Conservation (phyloP, 2,113 vertebrate species). For the Perca schrenkii region DNA sequence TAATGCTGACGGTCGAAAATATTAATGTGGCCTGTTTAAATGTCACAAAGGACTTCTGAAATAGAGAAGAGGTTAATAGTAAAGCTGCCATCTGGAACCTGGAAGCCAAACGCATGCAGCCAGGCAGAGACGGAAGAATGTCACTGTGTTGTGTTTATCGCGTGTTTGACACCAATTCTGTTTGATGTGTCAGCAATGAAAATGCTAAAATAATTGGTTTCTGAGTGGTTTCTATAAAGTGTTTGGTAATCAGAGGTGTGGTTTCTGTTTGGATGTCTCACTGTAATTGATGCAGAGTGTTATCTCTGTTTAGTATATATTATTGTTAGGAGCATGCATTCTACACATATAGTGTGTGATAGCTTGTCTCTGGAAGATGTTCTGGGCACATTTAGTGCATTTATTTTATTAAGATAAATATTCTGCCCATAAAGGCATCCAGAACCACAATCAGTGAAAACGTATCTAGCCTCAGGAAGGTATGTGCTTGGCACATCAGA, state of each 20-base stretch:
- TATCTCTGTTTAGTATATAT: neutral
- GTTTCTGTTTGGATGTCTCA: constrained; percentile 14
- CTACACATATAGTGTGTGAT: neutral
- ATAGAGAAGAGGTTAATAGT: neutral
- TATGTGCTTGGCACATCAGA: neutral
- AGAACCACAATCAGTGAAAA: constrained; percentile 28
- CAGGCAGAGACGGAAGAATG: neutral
- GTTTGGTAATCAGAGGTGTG: constrained; percentile 26
- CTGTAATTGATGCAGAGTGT: neutral
- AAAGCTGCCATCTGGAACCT: constrained; percentile 4
- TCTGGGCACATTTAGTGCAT: neutral
- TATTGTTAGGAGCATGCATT: neutral
- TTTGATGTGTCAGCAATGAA: neutral
- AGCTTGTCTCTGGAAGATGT: neutral
- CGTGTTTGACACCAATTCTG: constrained; percentile 1
- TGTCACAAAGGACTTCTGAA: neutral
- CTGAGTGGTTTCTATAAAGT: constrained; percentile 10
- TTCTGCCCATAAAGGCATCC: constrained; percentile 14
- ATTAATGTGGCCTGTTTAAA: neutral
- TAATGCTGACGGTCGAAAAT: constrained; percentile 1
- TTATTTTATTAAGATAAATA: neutral
- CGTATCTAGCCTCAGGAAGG: constrained; percentile 9
- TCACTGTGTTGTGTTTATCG: neutral
- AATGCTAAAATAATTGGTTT: constrained; percentile 26
- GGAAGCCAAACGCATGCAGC: neutral